phyloP scores from a whole-genome alignment of 2,797 vertebrate genomes.

The Lacerta agilis region DNA sequence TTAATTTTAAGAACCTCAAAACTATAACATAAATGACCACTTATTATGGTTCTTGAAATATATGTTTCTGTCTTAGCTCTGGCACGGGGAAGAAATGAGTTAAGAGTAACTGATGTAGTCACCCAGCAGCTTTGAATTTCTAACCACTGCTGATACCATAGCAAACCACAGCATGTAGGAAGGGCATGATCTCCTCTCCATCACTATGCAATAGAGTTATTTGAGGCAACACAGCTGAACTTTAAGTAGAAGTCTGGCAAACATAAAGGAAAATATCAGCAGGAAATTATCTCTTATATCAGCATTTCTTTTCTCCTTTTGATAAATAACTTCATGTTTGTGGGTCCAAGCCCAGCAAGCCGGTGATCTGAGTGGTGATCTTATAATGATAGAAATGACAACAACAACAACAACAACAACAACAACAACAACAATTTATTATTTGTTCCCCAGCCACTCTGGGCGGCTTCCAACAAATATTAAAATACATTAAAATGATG shows the following conservation, averaged over 20 bases:
- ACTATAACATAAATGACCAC: constrained; percentile 59
- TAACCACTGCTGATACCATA: constrained; percentile 65
- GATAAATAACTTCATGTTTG: background rate
- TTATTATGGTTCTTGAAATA: constrained; percentile 66
- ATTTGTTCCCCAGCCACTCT: too few relatives aligned
- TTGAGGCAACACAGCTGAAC: constrained; percentile 40
- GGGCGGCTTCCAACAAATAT: too few relatives aligned
- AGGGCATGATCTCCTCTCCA: constrained; percentile 42
- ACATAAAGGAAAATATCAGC: constrained; percentile 28
- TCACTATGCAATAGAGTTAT: constrained; percentile 49
- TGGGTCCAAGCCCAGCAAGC: too few relatives aligned
- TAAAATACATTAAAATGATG: too few relatives aligned
- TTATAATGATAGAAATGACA: too few relatives aligned
- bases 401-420: too few relatives aligned
- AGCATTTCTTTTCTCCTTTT: constrained; percentile 31
- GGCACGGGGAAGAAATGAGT: constrained; percentile 64
- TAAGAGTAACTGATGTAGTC: constrained; percentile 69
- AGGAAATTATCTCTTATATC: constrained; percentile 40
- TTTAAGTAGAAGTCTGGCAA: constrained; percentile 36
- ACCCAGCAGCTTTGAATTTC: constrained; percentile 67
- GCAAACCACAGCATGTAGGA: constrained; percentile 63
- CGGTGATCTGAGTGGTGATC: too few relatives aligned
- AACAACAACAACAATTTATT: too few relatives aligned
- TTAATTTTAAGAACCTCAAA: constrained; percentile 62
- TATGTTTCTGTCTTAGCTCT: constrained; percentile 69